phyloP scores from a whole-genome alignment of 2,888 invertebrate species.

The Thera britannica region DNA sequence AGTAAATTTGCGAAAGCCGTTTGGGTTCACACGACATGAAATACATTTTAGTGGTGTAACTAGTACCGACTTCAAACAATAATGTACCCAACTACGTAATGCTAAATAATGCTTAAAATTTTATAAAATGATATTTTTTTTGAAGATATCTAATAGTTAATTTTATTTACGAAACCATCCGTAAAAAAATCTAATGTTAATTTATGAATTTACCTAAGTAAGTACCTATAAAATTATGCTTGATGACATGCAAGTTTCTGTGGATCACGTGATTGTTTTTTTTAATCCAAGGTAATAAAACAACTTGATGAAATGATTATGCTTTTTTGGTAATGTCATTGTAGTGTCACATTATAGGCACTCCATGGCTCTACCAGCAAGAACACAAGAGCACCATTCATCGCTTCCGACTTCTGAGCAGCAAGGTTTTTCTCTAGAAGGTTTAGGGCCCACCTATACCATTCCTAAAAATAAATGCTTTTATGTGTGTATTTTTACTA shows the following conservation, averaged over 20 bases:
- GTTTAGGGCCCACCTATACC: no score
- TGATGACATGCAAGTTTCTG: constrained; percentile 2
- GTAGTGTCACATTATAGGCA: not conserved
- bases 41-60: constrained; percentile 19
- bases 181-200: not conserved
- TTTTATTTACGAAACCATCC: not conserved
- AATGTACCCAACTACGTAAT: not conserved
- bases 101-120: no score
- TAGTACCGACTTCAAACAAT: not conserved
- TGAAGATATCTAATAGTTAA: no score
- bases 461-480: no score
- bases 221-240: not conserved
- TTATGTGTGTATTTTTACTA: no score
- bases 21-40: constrained; percentile 34
- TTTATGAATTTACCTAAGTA: not conserved
- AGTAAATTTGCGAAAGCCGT: constrained; percentile 35
- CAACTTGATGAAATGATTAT: not conserved
- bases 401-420: no score
- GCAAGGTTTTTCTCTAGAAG: no score
- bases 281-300: not conserved
- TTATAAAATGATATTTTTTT: no score
- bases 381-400: no score
- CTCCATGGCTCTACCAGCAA: no score
- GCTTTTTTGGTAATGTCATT: not conserved
- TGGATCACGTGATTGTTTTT: not conserved